Evolutionary conservation across 1,140 invertebrate species (phyloP), one percentile per base, ranked within the genome.

Genomic region (Acromyrmex heyeri): DNA sequence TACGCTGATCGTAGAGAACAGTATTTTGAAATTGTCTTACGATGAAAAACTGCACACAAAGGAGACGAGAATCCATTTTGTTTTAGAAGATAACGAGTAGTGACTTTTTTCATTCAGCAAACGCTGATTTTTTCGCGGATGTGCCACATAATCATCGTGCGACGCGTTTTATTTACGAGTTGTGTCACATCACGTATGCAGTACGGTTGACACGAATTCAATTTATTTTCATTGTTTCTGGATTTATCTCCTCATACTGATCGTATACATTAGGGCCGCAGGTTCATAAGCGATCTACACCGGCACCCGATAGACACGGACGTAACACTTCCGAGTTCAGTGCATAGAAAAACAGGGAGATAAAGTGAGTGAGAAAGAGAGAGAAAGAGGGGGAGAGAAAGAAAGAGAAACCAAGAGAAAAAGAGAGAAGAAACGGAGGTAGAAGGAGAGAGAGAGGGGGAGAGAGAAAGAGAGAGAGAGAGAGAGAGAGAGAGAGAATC

Each of bases 301-400:
- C 62, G 72, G 82, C 75, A 85, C 82, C 30, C 82, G 82, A 18
- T 83, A 83, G 30, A 85, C 59, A 44, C 73, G 48, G 38, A 64
- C 16, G 82, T 85, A 85, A 85, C 64, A 78, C 72, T 85, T 85
- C 75, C 72, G 59, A 65, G 82, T 77, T 76, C 38, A n/a, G 10
- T 44, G 21, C 30, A 78, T 48, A 64, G 73, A 64, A 38, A 85
- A 44, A 53, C 7, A 83, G 38, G 10, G 10, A 59, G 34, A 59
- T 3, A 44, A 64, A 50, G 24, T 16, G 44, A 59, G 55, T 3
- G 14, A 30, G 30, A 30, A 3, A 30, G 30, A 30, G 30, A 30
- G 30, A 30, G 30, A 30, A 3, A 59, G 27, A 59, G 6, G 24
- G 27, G 55, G 55, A 21, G n/a, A 27, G 64, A 55, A 4, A 34